Evolutionary conservation across 2,888 invertebrate species (phyloP), one percentile per base, ranked within the genome.

Genomic region (Volucella inflata): DNA sequence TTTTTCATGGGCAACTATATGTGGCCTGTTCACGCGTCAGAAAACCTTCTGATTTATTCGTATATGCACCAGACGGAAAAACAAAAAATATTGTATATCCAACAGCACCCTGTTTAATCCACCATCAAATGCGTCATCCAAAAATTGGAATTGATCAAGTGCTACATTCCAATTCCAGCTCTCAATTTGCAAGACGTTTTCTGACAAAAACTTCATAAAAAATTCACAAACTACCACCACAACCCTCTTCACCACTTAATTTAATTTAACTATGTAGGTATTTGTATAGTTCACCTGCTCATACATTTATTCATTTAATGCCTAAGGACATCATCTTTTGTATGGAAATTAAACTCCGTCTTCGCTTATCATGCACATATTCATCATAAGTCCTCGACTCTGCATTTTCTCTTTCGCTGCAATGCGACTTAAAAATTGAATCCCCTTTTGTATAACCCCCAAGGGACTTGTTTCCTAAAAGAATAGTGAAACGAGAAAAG

Each of bases 241-340:
- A 2, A 21, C 21, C 21, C 21, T 21, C 65, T 46, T 42, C 64
- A 76, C 67, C 36, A 51, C 42, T 57, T 78, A 75, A 36, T 30
- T 51, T 51, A 64, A 64, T 75, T 68, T 57, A 50, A 40, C 62
- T 68, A 75, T 62, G 55, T 14, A 64, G 70, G 64, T 55, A n/a
- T n/a, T n/a, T n/a, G n/a, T n/a, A 11, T 55, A 51, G 68, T 64
- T 50, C 62, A 51, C 57, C 75, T 21, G 64, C 74, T 83, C 68
- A 83, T 83, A 38, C 83, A 83, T 83, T 78, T 83, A 83, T 83
- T 72, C 83, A 83, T 81, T 64, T 44, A 57, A 46, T 74, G 84
- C 80, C 75, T 84, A 80, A 80, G 80, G 84, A 75, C 75, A 84
- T 80, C 71, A 80, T 84, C 80, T 77, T 84, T 80, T 84, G 70